Evolutionary conservation across 2,797 vertebrate species (phyloP).

Genomic region (Oreochromis grahami): DNA sequence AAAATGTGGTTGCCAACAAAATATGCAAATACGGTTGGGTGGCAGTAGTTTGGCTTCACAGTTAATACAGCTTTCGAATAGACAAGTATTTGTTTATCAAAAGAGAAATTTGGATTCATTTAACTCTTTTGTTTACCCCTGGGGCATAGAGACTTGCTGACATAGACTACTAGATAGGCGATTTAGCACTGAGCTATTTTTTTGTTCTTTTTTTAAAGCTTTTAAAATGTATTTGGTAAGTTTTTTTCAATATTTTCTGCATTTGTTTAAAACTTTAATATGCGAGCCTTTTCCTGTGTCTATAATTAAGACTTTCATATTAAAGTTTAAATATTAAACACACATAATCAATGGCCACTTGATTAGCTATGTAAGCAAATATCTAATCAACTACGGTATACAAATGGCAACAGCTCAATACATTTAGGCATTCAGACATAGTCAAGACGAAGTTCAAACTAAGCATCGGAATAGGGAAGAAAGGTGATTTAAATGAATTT

Average conservation of each 20-base stretch:
- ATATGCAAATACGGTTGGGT: background rate
- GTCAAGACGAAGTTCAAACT: background rate
- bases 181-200: background rate
- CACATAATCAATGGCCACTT: background rate
- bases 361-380: background rate
- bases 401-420: background rate
- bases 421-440: background rate
- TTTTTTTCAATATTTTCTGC: background rate
- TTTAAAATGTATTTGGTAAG: background rate
- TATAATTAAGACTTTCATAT: background rate
- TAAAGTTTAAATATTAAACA: background rate
- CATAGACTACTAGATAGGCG: background rate
- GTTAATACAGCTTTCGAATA: background rate
- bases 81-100: conserved; percentile 4
- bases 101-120: background rate
- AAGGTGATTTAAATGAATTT: background rate
- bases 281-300: background rate
- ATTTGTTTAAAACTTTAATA: background rate
- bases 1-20: conserved; percentile 5
- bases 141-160: background rate
- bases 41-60: conserved; percentile 8
- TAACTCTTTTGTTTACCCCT: conserved; percentile 26
- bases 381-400: background rate
- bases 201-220: background rate
- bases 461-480: background rate